phyloP scores from a whole-genome alignment of 2,797 vertebrate species.

The Dendrocincla tyrannina region DNA sequence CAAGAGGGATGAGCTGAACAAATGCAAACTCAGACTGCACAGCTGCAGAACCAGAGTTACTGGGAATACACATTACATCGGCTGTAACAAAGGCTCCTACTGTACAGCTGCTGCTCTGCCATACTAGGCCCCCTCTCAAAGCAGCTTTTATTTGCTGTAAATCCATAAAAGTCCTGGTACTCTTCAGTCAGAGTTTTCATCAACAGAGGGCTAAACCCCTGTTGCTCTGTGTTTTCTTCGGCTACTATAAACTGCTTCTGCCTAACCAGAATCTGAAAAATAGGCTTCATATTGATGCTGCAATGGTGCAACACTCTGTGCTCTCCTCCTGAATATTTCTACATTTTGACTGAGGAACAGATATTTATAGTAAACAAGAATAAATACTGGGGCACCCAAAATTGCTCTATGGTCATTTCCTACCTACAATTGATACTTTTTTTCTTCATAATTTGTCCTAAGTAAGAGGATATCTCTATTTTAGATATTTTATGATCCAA shows the following conservation, averaged over 20 bases:
- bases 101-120: not conserved
- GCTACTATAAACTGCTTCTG: not conserved
- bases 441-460: not conserved
- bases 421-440: not conserved
- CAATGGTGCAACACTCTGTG: rapidly evolving
- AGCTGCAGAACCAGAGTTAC: not conserved
- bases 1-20: not conserved
- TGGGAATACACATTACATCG: not conserved
- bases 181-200: not conserved
- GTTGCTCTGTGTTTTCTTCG: not conserved
- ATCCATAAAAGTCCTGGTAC: not conserved
- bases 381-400: not conserved
- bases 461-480: not conserved
- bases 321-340: not conserved
- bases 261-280: not conserved
- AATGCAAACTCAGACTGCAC: not conserved
- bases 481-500: not conserved
- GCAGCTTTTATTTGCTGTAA: not conserved
- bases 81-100: not conserved
- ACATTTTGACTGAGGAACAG: not conserved
- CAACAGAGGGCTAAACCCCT: not conserved
- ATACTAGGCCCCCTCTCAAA: not conserved
- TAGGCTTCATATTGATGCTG: not conserved
- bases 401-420: not conserved
- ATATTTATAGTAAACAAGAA: not conserved